phyloP scores from a whole-genome alignment of 2,113 vertebrate genomes.

The Ptyas mucosa region DNA sequence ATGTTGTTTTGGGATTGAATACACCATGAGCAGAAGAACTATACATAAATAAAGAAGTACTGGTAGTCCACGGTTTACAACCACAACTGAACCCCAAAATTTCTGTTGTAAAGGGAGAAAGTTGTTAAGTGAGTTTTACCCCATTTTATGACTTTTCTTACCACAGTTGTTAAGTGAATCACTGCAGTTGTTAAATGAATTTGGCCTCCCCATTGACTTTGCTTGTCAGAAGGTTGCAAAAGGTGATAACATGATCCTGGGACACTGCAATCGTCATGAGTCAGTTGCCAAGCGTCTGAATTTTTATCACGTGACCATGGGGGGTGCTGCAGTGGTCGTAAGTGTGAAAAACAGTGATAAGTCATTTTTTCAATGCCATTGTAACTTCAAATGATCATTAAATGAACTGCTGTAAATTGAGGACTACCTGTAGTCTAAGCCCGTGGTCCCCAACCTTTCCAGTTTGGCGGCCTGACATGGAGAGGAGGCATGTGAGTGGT shows the following conservation, averaged over 20 bases:
- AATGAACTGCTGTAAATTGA: neutral
- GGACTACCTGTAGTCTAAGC: too few relatives aligned
- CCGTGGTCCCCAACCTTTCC: too few relatives aligned
- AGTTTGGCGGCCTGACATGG: too few relatives aligned
- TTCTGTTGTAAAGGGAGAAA: neutral
- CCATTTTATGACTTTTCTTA: neutral
- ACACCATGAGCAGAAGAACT: neutral
- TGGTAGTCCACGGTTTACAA: neutral
- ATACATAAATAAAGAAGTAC: neutral
- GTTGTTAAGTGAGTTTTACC: neutral
- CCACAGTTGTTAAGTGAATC: neutral
- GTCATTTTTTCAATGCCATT: neutral
- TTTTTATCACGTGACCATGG: neutral
- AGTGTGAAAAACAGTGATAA: too few relatives aligned
- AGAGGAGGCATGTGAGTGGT: too few relatives aligned
- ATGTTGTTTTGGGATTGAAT: neutral
- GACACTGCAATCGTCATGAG: neutral
- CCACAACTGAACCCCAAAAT: neutral
- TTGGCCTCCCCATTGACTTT: too few relatives aligned
- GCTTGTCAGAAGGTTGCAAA: too few relatives aligned
- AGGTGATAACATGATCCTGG: too few relatives aligned
- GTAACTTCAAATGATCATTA: neutral
- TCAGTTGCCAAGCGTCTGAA: neutral
- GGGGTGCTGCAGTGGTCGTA: neutral
- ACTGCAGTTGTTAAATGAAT: too few relatives aligned